These are phyloP conservation scores for Scomber scombrus DNA, from an alignment of 2,113 vertebrate genomes.

Conservation along the genomic window DNA sequence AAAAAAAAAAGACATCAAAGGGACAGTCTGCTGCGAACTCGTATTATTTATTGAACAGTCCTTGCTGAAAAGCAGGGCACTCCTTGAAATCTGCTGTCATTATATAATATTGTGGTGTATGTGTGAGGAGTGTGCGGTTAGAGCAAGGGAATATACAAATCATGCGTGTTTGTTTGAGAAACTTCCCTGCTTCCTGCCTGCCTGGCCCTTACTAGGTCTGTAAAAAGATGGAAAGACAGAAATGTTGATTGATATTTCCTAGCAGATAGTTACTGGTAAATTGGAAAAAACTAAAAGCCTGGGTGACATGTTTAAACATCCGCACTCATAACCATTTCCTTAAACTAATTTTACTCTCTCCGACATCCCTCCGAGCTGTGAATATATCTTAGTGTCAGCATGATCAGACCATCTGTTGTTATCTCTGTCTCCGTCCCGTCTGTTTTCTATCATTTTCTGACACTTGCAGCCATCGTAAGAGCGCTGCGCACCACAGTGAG, in stretches of 20 bases:
- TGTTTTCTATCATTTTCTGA: constrained; percentile 55
- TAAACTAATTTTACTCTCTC: not conserved
- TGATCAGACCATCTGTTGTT: constrained; percentile 1
- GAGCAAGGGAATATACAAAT: constrained; percentile 39
- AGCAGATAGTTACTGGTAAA: not conserved
- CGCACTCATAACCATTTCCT: not conserved
- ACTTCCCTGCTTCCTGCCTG: constrained; percentile 56
- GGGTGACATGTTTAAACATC: not conserved
- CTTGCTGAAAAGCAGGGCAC: constrained; percentile 1
- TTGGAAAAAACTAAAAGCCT: not conserved
- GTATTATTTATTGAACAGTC: constrained; percentile 14
- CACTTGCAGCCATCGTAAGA: constrained; percentile 2
- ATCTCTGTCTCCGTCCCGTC: constrained; percentile 22
- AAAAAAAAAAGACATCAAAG: not conserved
- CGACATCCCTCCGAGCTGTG: not conserved
- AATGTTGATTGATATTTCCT: not conserved
- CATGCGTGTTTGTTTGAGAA: constrained; percentile 51
- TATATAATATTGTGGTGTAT: constrained; percentile 41
- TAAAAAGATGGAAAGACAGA: constrained; percentile 4
- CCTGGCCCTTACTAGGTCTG: constrained; percentile 1
- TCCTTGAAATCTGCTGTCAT: constrained; percentile 48
- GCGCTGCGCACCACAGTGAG: not conserved
- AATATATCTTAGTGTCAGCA: not conserved
- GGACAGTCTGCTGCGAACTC: not conserved
- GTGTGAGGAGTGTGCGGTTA: constrained; percentile 24